These are phyloP conservation scores for Platorchestia sp. DNA, from an alignment of 1,140 invertebrate species.

Conservation along the genomic window DNA sequence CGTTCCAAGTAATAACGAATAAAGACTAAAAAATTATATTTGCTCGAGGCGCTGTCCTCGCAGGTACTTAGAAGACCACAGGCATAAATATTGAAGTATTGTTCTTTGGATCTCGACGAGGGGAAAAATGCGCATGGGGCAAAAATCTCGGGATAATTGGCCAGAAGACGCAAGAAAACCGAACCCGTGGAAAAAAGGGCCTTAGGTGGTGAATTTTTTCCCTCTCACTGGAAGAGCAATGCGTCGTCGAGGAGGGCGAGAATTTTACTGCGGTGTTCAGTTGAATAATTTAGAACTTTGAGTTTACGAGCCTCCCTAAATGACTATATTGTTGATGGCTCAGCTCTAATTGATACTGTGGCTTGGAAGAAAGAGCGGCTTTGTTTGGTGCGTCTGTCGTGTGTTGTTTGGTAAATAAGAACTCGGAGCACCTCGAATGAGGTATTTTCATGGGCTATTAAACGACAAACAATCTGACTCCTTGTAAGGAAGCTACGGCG, in stretches of 20 bases:
- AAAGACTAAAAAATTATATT: constrained; percentile 11
- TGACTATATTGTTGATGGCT: constrained; percentile 48
- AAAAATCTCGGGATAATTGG: constrained; percentile 50
- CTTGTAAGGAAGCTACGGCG: not conserved
- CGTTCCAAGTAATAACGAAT: constrained; percentile 10
- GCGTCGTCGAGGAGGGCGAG: constrained; percentile 16
- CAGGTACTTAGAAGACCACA: constrained; percentile 49
- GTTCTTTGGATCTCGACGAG: constrained; percentile 51
- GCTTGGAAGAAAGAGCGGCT: constrained; percentile 37
- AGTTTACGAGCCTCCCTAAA: constrained; percentile 33
- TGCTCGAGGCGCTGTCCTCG: constrained; percentile 22
- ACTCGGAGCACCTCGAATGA: not conserved
- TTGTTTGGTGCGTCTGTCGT: constrained; percentile 12
- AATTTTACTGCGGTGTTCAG: constrained; percentile 49
- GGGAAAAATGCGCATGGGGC: constrained; percentile 17
- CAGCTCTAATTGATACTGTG: constrained; percentile 41
- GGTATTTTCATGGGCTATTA: not conserved
- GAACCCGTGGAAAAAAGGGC: not conserved
- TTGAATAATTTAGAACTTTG: constrained; percentile 52
- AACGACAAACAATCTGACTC: not conserved
- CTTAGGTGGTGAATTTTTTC: constrained; percentile 10
- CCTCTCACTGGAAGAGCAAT: constrained; percentile 1
- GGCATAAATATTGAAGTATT: constrained; percentile 53
- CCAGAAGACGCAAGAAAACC: constrained; percentile 44
- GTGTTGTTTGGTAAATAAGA: not conserved